A percentile compares a stretch with the other conserved stretches of the same genome.
Evolutionary conservation across 2,888 invertebrate species (phyloP).

Genomic region (Troides oblongomaculatus): DNA sequence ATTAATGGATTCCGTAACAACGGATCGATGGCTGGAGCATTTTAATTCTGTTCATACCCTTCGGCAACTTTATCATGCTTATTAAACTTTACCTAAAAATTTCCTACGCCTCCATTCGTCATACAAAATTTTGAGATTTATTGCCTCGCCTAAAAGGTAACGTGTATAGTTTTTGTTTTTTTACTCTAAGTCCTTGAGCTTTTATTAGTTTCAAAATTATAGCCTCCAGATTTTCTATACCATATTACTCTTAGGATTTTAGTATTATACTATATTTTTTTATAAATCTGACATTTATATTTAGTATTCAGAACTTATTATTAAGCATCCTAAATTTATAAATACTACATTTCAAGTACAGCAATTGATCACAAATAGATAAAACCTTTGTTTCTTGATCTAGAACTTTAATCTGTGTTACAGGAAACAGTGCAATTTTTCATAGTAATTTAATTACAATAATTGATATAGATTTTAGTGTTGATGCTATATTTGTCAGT

Average conservation of each 20-base stretch:
- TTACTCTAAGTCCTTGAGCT: conserved; percentile 33
- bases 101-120: conserved; percentile 47
- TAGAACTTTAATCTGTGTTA: background rate
- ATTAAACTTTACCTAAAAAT: conserved; percentile 38
- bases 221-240: background rate
- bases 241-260: background rate
- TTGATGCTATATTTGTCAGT: too few relatives aligned
- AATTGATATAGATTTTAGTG: too few relatives aligned
- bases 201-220: conserved; percentile 16
- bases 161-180: conserved; percentile 46
- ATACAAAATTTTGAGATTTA: conserved; percentile 52
- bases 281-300: background rate
- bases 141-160: conserved; percentile 43
- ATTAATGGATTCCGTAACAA: conserved; percentile 42
- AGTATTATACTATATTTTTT: background rate
- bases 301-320: background rate
- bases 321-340: background rate
- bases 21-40: conserved; percentile 21
- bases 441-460: too few relatives aligned
- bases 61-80: conserved; percentile 38
- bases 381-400: too few relatives aligned
- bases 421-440: too few relatives aligned
- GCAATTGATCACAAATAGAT: background rate
- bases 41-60: conserved; percentile 33
- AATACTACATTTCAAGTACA: background rate